Evolutionary conservation across 2,797 vertebrate species (phyloP).

Genomic region (Aeoliscus strigatus): DNA sequence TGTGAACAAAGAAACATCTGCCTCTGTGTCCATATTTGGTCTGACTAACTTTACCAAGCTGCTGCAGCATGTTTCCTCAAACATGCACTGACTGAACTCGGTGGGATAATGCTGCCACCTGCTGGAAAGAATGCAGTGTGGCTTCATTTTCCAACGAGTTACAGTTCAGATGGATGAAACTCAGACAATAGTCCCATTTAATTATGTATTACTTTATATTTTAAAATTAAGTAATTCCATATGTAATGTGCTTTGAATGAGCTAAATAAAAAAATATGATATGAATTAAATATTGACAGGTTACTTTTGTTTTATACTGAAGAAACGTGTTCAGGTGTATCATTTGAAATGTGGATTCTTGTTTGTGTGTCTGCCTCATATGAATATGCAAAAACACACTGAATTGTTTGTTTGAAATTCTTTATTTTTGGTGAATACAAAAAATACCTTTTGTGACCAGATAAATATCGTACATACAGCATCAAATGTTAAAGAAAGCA

Average conservation of each 20-base stretch:
- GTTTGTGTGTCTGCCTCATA: no score
- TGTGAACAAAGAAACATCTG: constrained; percentile 42
- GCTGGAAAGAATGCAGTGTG: constrained; percentile 64
- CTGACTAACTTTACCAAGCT: constrained; percentile 47
- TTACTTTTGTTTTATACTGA: no score
- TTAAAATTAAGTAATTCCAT: no score
- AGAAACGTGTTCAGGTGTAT: no score
- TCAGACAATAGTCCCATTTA: no score
- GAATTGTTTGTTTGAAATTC: constrained; percentile 63
- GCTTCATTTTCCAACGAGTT: neutral
- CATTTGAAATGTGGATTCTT: no score
- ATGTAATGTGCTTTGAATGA: no score
- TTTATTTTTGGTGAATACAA: constrained; percentile 83
- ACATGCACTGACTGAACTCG: constrained; percentile 29
- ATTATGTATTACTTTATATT: no score
- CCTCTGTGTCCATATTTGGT: constrained; percentile 76
- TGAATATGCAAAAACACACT: neutral
- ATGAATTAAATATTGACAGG: no score
- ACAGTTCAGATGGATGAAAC: no score
- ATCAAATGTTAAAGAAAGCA: constrained; percentile 73
- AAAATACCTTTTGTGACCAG: constrained; percentile 83
- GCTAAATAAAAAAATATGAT: no score
- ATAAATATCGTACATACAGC: constrained; percentile 79
- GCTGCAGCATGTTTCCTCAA: constrained; percentile 43
- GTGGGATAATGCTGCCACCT: constrained; percentile 67